Conservation (phyloP, 64 coral and sea anemone genomes). For the Montipora cactus region DNA sequence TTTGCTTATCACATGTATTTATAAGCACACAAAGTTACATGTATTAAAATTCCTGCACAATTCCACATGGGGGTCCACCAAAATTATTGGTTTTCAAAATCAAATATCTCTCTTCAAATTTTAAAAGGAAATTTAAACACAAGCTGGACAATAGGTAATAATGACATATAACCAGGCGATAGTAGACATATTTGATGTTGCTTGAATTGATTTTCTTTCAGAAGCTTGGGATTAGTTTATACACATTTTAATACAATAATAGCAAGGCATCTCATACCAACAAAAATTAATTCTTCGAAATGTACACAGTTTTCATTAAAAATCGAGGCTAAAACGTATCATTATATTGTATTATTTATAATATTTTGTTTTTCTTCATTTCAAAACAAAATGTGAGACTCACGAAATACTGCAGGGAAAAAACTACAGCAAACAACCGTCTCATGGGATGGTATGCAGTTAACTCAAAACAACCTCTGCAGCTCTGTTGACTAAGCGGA, state of each 20-base stretch:
- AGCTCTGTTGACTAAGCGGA: too few species aligned
- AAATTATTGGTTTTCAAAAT: too few species aligned
- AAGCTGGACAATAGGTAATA: not conserved
- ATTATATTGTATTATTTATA: slow-evolving; percentile 1
- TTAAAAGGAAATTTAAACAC: not conserved
- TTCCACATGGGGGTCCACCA: too few species aligned
- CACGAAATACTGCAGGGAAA: not conserved
- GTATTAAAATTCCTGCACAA: not conserved
- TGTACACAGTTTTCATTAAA: not conserved
- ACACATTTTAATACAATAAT: not conserved
- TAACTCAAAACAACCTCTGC: too few species aligned
- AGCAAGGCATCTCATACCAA: not conserved
- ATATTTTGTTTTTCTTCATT: slow-evolving; percentile 9
- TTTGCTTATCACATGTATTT: too few species aligned
- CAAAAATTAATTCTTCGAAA: not conserved
- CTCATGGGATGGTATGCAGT: too few species aligned
- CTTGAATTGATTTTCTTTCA: not conserved
- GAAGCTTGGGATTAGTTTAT: too few species aligned
- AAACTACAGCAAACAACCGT: too few species aligned
- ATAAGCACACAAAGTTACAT: not conserved
- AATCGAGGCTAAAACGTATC: not conserved
- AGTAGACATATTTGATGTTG: not conserved
- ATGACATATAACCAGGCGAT: not conserved
- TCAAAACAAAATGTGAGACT: not conserved
- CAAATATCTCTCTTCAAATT: not conserved